phyloP scores from a whole-genome alignment of 2,797 vertebrate species.

The Fistularia tabacaria region DNA sequence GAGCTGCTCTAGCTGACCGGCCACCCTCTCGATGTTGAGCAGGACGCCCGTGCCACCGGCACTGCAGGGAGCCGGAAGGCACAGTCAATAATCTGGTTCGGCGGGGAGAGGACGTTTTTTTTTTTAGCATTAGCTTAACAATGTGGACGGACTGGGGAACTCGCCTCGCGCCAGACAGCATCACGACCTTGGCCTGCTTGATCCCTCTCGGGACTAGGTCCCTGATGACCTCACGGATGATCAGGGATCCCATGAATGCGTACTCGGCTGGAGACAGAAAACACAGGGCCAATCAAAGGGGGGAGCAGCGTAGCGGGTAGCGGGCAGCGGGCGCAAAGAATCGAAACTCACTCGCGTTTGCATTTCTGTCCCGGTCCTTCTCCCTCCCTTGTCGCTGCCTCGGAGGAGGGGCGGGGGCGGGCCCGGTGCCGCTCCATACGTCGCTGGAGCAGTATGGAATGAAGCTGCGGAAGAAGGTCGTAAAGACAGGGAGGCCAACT shows the following conservation, averaged over 20 bases:
- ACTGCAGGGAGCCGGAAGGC: conserved; percentile 53
- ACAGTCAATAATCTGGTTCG: conserved; percentile 19
- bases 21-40: conserved; percentile 81
- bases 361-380: conserved; percentile 65
- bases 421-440: conserved; percentile 81
- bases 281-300: not conserved
- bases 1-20: conserved; percentile 75
- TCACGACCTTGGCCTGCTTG: conserved; percentile 80
- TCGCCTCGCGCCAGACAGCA: conserved; percentile 83
- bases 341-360: conserved; percentile 55
- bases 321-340: not conserved
- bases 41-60: conserved; percentile 83
- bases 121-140: not conserved
- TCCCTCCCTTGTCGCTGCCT: conserved; percentile 59
- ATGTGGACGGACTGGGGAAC: conserved; percentile 3
- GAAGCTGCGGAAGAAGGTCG: conserved; percentile 66
- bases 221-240: conserved; percentile 83
- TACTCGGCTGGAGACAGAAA: conserved; percentile 63
- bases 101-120: not conserved
- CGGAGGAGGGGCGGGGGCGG: conserved; percentile 54
- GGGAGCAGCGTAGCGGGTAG: too few relatives aligned
- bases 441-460: conserved; percentile 87
- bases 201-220: conserved; percentile 81
- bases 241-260: conserved; percentile 82
- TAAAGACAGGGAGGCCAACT: not conserved